phyloP scores from a whole-genome alignment of 2,797 vertebrate species.

The Fratercula arctica region DNA sequence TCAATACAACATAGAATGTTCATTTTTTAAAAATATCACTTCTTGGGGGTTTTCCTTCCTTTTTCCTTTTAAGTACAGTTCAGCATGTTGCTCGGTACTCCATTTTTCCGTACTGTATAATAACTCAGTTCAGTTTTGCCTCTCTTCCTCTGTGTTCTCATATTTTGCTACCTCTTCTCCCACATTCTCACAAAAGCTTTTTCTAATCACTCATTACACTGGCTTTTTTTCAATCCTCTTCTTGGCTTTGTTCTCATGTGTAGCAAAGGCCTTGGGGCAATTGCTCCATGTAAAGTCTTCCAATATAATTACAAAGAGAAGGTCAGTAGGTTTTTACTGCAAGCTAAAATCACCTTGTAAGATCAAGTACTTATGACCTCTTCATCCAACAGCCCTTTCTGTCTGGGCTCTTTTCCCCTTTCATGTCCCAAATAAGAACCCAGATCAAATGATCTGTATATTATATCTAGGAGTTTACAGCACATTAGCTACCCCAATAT shows the following conservation, averaged over 20 bases:
- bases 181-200: neutral
- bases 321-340: neutral
- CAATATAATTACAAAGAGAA: neutral
- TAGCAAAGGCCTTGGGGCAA: neutral
- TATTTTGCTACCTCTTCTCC: neutral
- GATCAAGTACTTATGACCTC: neutral
- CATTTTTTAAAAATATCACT: neutral
- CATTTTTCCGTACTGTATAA: neutral
- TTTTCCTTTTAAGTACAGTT: neutral
- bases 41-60: neutral
- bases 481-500: fast-evolving
- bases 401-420: neutral
- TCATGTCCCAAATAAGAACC: neutral
- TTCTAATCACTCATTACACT: neutral
- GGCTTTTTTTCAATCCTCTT: neutral
- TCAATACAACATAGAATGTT: neutral
- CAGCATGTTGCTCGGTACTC: neutral
- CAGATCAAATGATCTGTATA: neutral
- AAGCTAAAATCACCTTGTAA: neutral
- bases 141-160: neutral
- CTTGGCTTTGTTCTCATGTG: neutral
- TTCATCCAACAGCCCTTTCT: neutral
- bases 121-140: neutral
- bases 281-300: neutral
- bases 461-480: neutral